Conservation (phyloP, 2,888 invertebrate genomes). For the Pheosia tremula region DNA sequence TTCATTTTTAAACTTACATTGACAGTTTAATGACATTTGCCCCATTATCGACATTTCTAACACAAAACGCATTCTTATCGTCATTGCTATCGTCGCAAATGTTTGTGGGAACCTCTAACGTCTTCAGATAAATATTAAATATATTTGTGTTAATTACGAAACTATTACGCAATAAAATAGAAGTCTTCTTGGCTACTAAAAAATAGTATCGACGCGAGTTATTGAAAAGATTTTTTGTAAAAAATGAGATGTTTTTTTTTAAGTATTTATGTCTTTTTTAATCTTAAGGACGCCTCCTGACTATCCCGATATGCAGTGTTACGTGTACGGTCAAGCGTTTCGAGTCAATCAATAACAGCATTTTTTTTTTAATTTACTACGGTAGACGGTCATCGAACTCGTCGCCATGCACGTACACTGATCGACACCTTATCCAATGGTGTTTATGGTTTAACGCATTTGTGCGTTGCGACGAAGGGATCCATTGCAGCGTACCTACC, state of each 20-base stretch:
- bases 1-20: too few species aligned
- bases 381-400: conserved; percentile 35
- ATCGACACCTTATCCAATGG: conserved; percentile 44
- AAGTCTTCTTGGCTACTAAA: too few species aligned
- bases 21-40: conserved; percentile 3
- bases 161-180: too few species aligned
- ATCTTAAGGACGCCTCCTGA: neutral
- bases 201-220: too few species aligned
- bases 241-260: too few species aligned
- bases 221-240: too few species aligned
- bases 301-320: conserved; percentile 36
- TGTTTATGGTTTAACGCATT: conserved; percentile 44
- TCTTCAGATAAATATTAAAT: conserved; percentile 8
- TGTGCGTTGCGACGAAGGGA: conserved; percentile 31
- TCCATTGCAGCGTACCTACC: conserved; percentile 33
- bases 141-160: neutral
- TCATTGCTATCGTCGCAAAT: conserved; percentile 20
- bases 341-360: conserved; percentile 49
- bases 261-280: too few species aligned
- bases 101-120: conserved; percentile 25
- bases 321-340: conserved; percentile 39
- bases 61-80: conserved; percentile 26
- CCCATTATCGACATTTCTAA: conserved; percentile 20
- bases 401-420: conserved; percentile 39
- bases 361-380: conserved; percentile 52